phyloP scores from a whole-genome alignment of 2,113 vertebrate species.

The Xyliphius kryptos region DNA sequence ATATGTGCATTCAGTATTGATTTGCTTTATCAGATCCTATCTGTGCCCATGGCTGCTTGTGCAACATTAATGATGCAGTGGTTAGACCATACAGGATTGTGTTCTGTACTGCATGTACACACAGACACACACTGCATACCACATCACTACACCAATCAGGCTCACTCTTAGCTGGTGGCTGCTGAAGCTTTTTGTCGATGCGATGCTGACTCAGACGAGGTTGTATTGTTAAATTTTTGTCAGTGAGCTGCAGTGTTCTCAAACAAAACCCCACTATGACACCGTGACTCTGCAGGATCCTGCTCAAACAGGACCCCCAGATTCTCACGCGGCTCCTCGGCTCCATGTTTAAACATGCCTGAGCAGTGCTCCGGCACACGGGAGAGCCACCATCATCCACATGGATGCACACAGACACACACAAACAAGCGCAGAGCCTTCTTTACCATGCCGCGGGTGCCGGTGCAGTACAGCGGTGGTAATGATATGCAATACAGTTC shows the following conservation, averaged over 20 bases:
- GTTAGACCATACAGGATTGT: neutral
- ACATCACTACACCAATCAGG: neutral
- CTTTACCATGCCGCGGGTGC: constrained; percentile 1
- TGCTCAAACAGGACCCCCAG: no score
- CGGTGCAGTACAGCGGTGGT: neutral
- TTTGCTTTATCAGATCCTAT: constrained; percentile 1
- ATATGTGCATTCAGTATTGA: constrained; percentile 13
- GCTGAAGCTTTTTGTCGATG: no score
- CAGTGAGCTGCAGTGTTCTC: no score
- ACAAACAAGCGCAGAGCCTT: neutral
- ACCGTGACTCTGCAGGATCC: neutral
- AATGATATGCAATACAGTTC: constrained; percentile 14
- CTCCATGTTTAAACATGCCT: no score
- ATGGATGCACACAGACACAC: neutral
- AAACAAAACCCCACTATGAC: neutral
- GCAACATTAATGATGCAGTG: constrained; percentile 6
- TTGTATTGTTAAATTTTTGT: no score
- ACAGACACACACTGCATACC: constrained; percentile 13
- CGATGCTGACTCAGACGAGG: no score
- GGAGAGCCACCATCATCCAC: neutral
- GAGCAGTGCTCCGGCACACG: neutral
- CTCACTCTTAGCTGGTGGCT: no score
- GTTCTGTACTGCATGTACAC: constrained; percentile 4
- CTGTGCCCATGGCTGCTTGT: neutral
- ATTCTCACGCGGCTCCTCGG: neutral